These are phyloP conservation scores for Apamea epomidion DNA, from an alignment of 2,888 invertebrate species.

Conservation along the genomic window DNA sequence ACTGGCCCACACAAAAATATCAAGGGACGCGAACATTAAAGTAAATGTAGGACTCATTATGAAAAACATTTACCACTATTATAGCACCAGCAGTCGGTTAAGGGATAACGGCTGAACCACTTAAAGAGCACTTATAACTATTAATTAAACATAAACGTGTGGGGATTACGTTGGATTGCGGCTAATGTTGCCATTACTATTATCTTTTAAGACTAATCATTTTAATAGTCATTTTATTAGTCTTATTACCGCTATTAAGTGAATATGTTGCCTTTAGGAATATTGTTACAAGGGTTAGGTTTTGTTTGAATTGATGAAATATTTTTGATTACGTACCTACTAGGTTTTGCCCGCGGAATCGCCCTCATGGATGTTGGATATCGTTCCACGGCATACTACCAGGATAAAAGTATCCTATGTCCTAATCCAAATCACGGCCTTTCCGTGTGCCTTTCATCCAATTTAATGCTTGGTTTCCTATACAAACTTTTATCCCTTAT, in stretches of 20 bases:
- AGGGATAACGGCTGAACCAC: constrained; percentile 44
- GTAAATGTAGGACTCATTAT: constrained; percentile 13
- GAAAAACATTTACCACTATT: constrained; percentile 48
- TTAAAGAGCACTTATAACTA: constrained; percentile 61
- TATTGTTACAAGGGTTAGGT: constrained; percentile 32
- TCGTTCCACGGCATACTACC: too few relatives aligned
- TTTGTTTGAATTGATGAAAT: constrained; percentile 22
- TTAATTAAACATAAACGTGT: constrained; percentile 59
- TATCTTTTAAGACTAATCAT: constrained; percentile 74
- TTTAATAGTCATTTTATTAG: constrained; percentile 70
- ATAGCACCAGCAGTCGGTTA: constrained; percentile 36
- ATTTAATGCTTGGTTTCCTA: too few relatives aligned
- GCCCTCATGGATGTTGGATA: too few relatives aligned
- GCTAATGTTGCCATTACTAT: constrained; percentile 73
- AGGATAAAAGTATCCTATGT: too few relatives aligned
- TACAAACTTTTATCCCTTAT: too few relatives aligned
- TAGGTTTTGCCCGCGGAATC: too few relatives aligned
- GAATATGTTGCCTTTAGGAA: constrained; percentile 53
- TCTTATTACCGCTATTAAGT: constrained; percentile 56
- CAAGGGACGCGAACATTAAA: constrained; percentile 19
- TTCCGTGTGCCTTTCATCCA: too few relatives aligned
- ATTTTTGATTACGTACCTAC: neutral
- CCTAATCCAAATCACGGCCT: too few relatives aligned
- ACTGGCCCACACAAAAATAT: constrained; percentile 1
- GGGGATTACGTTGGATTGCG: constrained; percentile 59